A percentile compares a stretch with the other conserved stretches of the same genome.
Evolutionary conservation across 2,797 vertebrate species (phyloP).

Genomic region (Acipenser oxyrinchus): DNA sequence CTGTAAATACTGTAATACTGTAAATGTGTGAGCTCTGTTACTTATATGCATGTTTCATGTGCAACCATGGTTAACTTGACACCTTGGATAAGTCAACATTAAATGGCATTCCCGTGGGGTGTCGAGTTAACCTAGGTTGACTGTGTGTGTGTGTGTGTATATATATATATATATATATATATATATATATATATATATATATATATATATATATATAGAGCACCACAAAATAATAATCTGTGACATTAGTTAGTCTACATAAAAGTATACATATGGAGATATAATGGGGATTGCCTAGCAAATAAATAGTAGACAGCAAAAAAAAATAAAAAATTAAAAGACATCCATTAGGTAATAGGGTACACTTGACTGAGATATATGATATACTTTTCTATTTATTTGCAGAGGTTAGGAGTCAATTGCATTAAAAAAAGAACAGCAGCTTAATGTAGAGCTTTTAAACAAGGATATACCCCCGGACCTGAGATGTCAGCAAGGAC

Average conservation of each 20-base stretch:
- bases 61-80: no score
- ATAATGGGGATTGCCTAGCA: no score
- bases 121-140: no score
- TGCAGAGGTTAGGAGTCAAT: slow-evolving; percentile 41
- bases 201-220: background rate
- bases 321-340: slow-evolving; percentile 5
- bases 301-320: background rate
- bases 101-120: no score
- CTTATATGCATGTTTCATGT: no score
- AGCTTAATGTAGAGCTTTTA: slow-evolving; percentile 47
- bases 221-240: no score
- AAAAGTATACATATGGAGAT: no score
- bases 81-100: no score
- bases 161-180: background rate
- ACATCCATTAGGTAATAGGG: slow-evolving; percentile 7
- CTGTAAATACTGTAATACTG: no score
- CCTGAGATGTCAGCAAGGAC: slow-evolving; percentile 35
- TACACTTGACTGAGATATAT: slow-evolving; percentile 9
- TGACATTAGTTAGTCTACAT: no score
- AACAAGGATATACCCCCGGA: slow-evolving; percentile 46
- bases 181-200: background rate
- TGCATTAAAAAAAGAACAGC: slow-evolving; percentile 30
- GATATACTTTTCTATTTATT: slow-evolving; percentile 38
- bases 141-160: no score
- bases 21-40: no score